Evolutionary conservation across 2,797 vertebrate genomes (phyloP).

Genomic region (Sitta carolinensis): DNA sequence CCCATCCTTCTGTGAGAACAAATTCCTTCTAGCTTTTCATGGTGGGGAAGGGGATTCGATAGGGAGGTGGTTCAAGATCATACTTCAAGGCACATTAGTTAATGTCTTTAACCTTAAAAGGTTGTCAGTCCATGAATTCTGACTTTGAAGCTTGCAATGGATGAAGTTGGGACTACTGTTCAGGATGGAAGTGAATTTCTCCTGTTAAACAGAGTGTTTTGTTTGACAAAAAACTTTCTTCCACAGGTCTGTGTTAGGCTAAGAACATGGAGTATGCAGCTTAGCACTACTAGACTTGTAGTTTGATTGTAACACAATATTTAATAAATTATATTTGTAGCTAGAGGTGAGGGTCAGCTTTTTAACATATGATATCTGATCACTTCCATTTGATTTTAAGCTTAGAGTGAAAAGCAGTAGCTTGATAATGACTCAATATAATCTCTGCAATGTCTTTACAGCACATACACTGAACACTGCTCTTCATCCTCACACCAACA

Average conservation of each 20-base stretch:
- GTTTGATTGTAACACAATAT: not conserved
- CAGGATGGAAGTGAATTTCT: not conserved
- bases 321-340: not conserved
- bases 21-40: not conserved
- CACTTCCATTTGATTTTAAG: not conserved
- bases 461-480: not conserved
- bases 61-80: not conserved
- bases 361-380: not conserved
- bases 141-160: not conserved
- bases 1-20: not conserved
- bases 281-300: not conserved
- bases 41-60: not conserved
- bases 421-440: not conserved
- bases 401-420: not conserved
- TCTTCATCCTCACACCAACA: not conserved
- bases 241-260: not conserved
- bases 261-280: not conserved
- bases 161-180: not conserved
- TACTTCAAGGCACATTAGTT: not conserved
- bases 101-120: not conserved
- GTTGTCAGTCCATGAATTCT: not conserved
- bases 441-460: not conserved
- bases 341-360: not conserved
- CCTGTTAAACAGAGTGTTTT: not conserved
- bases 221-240: not conserved